Evolutionary conservation across 2,113 vertebrate species (phyloP).

Genomic region (Protomyctophum bolini): DNA sequence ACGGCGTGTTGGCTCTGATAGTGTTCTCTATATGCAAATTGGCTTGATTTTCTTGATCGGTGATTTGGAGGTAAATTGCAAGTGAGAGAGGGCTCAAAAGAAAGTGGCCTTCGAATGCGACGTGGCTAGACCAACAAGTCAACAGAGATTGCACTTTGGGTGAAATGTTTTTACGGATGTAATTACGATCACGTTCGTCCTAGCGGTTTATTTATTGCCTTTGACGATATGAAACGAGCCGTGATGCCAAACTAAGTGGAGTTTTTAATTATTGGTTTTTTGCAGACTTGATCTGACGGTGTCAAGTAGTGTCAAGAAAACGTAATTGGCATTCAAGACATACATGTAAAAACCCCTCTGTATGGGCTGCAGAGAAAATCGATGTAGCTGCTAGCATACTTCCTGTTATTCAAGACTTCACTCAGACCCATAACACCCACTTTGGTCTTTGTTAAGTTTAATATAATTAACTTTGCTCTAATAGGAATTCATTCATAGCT

Average conservation of each 20-base stretch:
- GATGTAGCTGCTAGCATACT: neutral
- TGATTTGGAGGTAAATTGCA: conserved; percentile 25
- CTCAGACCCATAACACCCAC: neutral
- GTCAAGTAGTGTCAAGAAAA: conserved; percentile 18
- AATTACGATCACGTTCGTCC: conserved; percentile 37
- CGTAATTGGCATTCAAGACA: conserved; percentile 31
- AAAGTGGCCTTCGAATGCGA: too few species aligned
- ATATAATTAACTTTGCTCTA: neutral
- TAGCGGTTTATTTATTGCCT: conserved; percentile 26
- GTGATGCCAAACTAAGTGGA: conserved; percentile 29
- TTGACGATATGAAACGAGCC: conserved; percentile 12
- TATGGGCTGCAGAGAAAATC: conserved; percentile 9
- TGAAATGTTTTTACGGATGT: neutral
- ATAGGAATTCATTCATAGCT: neutral
- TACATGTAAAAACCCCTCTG: conserved; percentile 7
- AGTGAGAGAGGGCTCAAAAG: conserved; percentile 20
- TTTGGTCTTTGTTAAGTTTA: neutral
- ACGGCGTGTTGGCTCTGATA: conserved; percentile 54
- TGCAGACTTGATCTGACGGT: conserved; percentile 12
- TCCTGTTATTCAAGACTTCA: neutral
- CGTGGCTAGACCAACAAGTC: neutral
- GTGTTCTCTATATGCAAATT: conserved; percentile 59
- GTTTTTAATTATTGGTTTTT: conserved; percentile 30
- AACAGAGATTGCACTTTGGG: conserved; percentile 14
- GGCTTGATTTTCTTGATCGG: conserved; percentile 52